Percentiles rank a stretch among this genome's conserved stretches.
Evolutionary conservation across 2,888 invertebrate species (phyloP).

Genomic region (Aromia moschata): DNA sequence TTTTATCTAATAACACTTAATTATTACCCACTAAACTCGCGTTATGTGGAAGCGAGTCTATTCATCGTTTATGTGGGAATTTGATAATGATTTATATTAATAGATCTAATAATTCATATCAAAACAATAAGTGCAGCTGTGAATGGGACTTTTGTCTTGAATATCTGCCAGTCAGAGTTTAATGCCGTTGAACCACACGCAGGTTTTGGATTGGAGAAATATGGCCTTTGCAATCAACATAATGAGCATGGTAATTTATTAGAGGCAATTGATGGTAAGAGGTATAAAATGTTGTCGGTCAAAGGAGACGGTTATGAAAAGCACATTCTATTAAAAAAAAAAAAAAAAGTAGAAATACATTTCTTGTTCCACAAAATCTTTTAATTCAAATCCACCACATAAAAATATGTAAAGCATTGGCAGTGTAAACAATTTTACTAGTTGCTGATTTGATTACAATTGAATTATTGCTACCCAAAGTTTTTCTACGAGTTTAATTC

Average conservation of each 20-base stretch:
- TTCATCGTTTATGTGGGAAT: conserved; percentile 4
- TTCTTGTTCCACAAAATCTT: too few species aligned
- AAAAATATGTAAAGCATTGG: too few species aligned
- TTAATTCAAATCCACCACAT: too few species aligned
- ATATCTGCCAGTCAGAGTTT: background rate
- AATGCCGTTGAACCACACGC: background rate
- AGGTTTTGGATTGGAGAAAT: background rate
- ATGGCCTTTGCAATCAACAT: background rate
- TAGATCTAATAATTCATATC: conserved; percentile 10
- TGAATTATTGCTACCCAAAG: too few species aligned
- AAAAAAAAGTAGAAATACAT: too few species aligned
- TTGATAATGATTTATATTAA: conserved; percentile 11
- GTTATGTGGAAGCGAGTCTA: background rate
- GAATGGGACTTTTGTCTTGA: background rate
- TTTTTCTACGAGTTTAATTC: too few species aligned
- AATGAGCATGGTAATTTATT: background rate
- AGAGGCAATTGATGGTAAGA: too few species aligned
- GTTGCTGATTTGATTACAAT: too few species aligned
- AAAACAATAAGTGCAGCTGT: conserved; percentile 12
- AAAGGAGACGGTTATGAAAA: too few species aligned
- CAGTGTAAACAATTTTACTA: too few species aligned
- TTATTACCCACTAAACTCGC: background rate
- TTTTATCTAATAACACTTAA: background rate
- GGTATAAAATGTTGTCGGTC: too few species aligned
- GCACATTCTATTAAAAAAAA: too few species aligned